phyloP scores from a whole-genome alignment of 2,113 vertebrate genomes.

The Pavo muticus region DNA sequence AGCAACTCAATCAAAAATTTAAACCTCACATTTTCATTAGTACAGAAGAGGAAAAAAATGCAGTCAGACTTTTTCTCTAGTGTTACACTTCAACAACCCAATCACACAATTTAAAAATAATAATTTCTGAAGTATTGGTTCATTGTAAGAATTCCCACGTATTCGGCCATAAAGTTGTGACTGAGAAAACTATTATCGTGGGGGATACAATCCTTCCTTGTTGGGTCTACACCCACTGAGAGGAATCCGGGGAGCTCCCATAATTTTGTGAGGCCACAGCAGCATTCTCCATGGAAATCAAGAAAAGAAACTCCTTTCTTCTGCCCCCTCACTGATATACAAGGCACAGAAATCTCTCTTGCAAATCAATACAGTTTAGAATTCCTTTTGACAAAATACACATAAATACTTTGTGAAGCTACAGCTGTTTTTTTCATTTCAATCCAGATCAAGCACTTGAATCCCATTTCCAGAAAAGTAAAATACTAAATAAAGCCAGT shows the following conservation, averaged over 20 bases:
- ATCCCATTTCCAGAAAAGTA: neutral
- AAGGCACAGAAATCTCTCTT: neutral
- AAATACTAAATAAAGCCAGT: neutral
- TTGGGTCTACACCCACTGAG: neutral
- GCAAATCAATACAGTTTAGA: neutral
- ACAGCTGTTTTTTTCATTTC: neutral
- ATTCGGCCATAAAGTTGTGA: neutral
- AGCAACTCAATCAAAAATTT: neutral
- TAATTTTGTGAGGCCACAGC: neutral
- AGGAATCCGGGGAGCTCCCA: neutral
- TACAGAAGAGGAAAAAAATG: neutral
- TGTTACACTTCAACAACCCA: neutral
- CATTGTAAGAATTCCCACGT: neutral
- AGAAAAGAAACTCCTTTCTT: neutral
- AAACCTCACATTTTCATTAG: neutral
- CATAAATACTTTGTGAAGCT: neutral
- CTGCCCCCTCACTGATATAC: neutral
- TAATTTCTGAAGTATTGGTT: neutral
- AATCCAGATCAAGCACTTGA: neutral
- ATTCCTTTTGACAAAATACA: neutral
- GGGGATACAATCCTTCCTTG: neutral
- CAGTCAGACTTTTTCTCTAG: neutral
- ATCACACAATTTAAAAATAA: neutral
- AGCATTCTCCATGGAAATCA: neutral
- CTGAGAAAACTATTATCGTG: neutral